Evolutionary conservation across 2,888 invertebrate species (phyloP).

Genomic region (Ethmia dodecea): DNA sequence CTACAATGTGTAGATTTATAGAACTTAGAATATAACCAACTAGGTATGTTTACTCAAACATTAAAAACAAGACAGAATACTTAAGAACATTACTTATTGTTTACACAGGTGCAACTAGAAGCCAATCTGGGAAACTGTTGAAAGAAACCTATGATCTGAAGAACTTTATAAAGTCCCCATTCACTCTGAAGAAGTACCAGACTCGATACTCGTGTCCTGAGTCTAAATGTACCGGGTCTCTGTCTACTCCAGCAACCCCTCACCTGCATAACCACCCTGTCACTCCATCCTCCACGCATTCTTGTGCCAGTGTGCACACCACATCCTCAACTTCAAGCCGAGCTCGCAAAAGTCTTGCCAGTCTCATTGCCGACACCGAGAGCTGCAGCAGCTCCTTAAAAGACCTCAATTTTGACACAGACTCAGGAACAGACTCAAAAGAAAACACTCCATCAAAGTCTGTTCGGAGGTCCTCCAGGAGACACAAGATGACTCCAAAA

Average conservation of each 20-base stretch:
- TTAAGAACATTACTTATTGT: too few species aligned
- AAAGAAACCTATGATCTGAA: conserved; percentile 56
- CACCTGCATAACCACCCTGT: conserved; percentile 58
- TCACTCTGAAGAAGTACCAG: conserved; percentile 66
- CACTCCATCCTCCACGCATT: conserved; percentile 65
- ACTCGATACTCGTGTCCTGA: conserved; percentile 50
- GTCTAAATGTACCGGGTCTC: conserved; percentile 47
- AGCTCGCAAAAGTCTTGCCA: conserved; percentile 63
- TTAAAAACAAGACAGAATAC: too few species aligned
- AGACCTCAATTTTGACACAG: conserved; percentile 68
- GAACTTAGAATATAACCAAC: too few species aligned
- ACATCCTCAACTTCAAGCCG: conserved; percentile 63
- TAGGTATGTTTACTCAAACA: too few species aligned
- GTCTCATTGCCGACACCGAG: conserved; percentile 67
- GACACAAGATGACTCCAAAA: conserved; percentile 50
- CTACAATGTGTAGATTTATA: too few species aligned
- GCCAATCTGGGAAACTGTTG: conserved; percentile 43
- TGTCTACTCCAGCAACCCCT: conserved; percentile 61
- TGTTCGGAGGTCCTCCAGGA: conserved; percentile 39
- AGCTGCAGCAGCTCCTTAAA: conserved; percentile 72
- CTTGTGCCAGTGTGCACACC: conserved; percentile 59
- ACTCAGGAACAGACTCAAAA: conserved; percentile 65
- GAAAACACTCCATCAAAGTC: conserved; percentile 64
- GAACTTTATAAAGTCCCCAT: conserved; percentile 68
- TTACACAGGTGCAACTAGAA: conserved; percentile 47